Evolutionary conservation across 2,888 invertebrate genomes (phyloP).

Genomic region (Augochlorella aurata): DNA sequence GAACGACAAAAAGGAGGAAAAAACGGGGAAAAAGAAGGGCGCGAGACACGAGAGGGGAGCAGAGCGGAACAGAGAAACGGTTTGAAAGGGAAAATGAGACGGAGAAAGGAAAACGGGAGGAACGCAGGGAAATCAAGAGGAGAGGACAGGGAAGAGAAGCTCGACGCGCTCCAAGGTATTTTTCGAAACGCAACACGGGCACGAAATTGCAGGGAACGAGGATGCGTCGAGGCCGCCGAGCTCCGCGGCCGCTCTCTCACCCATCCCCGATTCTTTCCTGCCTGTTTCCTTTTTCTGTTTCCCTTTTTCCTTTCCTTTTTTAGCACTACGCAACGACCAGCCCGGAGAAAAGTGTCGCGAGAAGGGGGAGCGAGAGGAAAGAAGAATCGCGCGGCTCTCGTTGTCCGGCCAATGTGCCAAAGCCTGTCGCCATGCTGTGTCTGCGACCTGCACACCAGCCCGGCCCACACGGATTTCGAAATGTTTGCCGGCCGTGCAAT

Average conservation of each 20-base stretch:
- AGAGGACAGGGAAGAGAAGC: constrained; percentile 9
- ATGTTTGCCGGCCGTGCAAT: constrained; percentile 61
- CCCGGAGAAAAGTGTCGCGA: constrained; percentile 46
- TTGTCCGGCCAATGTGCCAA: constrained; percentile 42
- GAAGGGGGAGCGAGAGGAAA: constrained; percentile 38
- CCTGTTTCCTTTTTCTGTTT: not conserved
- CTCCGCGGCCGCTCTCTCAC: not conserved
- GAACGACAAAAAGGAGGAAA: constrained; percentile 31
- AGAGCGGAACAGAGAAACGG: not conserved
- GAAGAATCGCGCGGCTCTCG: constrained; percentile 56
- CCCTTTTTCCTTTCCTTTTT: constrained; percentile 13
- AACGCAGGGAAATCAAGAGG: constrained; percentile 21
- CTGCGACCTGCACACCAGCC: constrained; percentile 46
- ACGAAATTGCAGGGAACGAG: constrained; percentile 55
- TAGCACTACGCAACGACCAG: constrained; percentile 23
- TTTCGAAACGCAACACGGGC: constrained; percentile 60
- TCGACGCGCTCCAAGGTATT: constrained; percentile 47
- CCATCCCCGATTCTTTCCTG: not conserved
- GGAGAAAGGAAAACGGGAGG: constrained; percentile 4
- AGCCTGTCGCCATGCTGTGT: not conserved
- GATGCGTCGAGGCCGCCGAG: constrained; percentile 26
- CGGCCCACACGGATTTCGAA: constrained; percentile 56
- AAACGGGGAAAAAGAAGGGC: not conserved
- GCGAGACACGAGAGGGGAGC: constrained; percentile 13
- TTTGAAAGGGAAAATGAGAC: not conserved